Evolutionary conservation across 2,113 vertebrate species (phyloP).

Genomic region (Carassius auratus): DNA sequence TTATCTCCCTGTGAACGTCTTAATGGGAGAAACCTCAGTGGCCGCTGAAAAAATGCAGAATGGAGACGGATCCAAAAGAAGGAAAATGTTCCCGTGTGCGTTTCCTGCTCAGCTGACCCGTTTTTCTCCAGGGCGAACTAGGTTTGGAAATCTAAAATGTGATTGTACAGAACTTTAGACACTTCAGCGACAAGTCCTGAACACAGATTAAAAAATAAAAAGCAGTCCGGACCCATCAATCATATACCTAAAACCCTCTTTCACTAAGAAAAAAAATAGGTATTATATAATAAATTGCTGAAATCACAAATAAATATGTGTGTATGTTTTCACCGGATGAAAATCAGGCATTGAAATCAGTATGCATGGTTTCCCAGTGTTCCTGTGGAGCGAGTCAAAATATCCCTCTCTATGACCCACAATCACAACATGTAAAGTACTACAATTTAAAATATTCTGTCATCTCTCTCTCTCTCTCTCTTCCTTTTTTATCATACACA

Average conservation of each 20-base stretch:
- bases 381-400: constrained; percentile 54
- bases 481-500: constrained; percentile 62
- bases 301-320: constrained; percentile 33
- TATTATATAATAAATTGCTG: constrained; percentile 22
- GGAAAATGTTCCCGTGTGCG: neutral
- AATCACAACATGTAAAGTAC: constrained; percentile 73
- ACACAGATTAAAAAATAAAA: constrained; percentile 27
- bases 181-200: neutral
- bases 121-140: neutral
- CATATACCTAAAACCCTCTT: neutral
- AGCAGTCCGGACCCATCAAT: neutral
- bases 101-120: neutral
- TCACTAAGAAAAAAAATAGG: neutral
- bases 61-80: neutral
- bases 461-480: constrained; percentile 54
- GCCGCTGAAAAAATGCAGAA: neutral
- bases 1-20: constrained; percentile 61
- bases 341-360: constrained; percentile 50
- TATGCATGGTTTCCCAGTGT: constrained; percentile 52
- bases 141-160: neutral
- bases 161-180: neutral
- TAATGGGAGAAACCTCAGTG: constrained; percentile 62
- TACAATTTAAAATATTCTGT: constrained; percentile 69
- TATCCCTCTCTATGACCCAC: constrained; percentile 56
- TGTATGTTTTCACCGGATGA: constrained; percentile 12